Base-by-base conservation (phyloP, 2,797 vertebrate species). In the Hippoglossus hippoglossus region DNA sequence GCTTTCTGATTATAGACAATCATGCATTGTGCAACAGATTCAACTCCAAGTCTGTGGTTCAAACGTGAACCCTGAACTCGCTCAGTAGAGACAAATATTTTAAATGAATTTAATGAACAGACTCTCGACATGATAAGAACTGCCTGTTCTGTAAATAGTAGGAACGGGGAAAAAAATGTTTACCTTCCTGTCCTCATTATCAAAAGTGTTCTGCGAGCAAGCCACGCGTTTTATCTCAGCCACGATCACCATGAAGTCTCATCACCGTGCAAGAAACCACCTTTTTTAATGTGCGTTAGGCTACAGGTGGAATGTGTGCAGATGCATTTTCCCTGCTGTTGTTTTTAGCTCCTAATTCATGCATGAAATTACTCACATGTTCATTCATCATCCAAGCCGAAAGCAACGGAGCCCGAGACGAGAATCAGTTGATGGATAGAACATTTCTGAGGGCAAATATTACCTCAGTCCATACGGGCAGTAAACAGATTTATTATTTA, bases 281-380 rank as follows among this genome's bases (percentile, higher is more conserved):
- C 39, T 80, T 72, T 77, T 51, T 47, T 58, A 12, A 57, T 69
- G 46, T 55, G 61, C 76, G 60, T 88, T 83, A 81, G 73, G 84
- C 57, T 90, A 81, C 92, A 93, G 91, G 90, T 94, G 91, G 87
- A 93, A 90, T 86, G 80, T 79, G 82, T 84, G 79, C 80, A 28
- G 86, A 78, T 82, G 82, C 51, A 73, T 87, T 88, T 88, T 81
- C 15, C 61, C 84, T 71, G 83, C 85, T 93, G 89, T 94, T 93
- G 89, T 91, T 91, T 88, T 86, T 86, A 89, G 83, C 75, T 87
- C 79, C 80, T 91, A 93, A 90, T 92, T 94, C 91, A 93, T 89
- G 89, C 93, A 71, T 94, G 90, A 93, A 94, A 94, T 94, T 90
- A 82, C 91, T 90, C 82, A 73, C 79, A 86, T 92, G 89, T 93